These are phyloP conservation scores for Polypterus senegalus DNA, from an alignment of 2,113 vertebrate genomes.

Conservation along the genomic window DNA sequence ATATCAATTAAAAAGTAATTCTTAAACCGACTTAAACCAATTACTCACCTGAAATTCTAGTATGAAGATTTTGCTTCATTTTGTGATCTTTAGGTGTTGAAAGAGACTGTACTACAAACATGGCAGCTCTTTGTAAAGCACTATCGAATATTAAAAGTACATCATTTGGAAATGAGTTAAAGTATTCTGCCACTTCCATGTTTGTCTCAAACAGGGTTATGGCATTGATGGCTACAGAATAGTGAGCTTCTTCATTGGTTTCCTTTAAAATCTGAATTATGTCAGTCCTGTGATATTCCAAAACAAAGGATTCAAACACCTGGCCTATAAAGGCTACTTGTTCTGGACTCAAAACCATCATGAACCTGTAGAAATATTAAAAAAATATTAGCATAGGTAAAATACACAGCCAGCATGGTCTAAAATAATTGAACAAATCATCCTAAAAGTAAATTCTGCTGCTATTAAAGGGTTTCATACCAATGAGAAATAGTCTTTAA, in stretches of 20 bases:
- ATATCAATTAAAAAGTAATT: neutral
- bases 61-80: constrained; percentile 63
- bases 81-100: constrained; percentile 17
- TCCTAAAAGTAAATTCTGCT: neutral
- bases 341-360: constrained; percentile 52
- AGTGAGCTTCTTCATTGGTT: constrained; percentile 50
- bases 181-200: constrained; percentile 89
- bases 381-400: neutral
- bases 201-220: constrained; percentile 87
- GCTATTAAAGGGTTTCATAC: neutral
- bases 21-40: too few species aligned
- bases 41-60: constrained; percentile 70
- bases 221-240: constrained; percentile 71
- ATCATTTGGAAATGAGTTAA: constrained; percentile 66
- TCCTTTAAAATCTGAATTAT: constrained; percentile 54
- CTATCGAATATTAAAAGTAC: constrained; percentile 72
- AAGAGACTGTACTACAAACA: constrained; percentile 29
- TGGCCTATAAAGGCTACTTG: constrained; percentile 63
- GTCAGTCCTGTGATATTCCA: constrained; percentile 65
- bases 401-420: too few species aligned
- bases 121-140: constrained; percentile 54
- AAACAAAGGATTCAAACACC: constrained; percentile 72
- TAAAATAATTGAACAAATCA: neutral
- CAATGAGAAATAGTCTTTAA: too few species aligned
- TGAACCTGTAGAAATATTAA: constrained; percentile 1